Conservation (phyloP, 35 echinoderm and acorn worm species). For the Ophioderma brevispina region DNA sequence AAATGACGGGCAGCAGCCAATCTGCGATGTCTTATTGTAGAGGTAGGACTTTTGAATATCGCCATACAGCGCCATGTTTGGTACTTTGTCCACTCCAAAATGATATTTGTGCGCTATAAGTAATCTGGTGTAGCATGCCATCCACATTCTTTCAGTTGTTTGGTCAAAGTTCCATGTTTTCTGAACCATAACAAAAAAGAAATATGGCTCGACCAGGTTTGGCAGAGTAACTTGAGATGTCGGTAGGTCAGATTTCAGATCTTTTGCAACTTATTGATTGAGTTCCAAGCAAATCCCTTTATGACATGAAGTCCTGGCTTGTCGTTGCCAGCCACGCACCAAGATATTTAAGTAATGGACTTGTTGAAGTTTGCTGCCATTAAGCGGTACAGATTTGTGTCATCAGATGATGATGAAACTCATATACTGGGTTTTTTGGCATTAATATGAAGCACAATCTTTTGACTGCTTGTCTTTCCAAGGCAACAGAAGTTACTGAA, state of each 20-base stretch:
- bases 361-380: no score
- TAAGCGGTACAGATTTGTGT: no score
- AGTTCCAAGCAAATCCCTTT: background rate
- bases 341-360: no score
- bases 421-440: no score
- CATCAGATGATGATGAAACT: no score
- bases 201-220: background rate
- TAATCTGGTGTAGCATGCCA: background rate
- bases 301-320: background rate
- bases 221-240: background rate
- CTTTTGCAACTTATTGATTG: background rate
- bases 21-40: no score
- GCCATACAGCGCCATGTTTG: background rate
- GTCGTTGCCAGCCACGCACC: no score
- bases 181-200: background rate
- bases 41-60: background rate
- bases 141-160: background rate
- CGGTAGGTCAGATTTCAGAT: background rate
- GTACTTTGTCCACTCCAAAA: background rate
- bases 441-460: no score
- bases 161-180: background rate
- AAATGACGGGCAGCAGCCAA: no score
- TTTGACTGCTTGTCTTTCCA: no score
- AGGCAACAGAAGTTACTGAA: no score
- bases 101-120: background rate